A percentile compares a stretch with the other conserved stretches of the same genome.
phyloP scores from a whole-genome alignment of 2,113 vertebrate species.

The Furnarius figulus region DNA sequence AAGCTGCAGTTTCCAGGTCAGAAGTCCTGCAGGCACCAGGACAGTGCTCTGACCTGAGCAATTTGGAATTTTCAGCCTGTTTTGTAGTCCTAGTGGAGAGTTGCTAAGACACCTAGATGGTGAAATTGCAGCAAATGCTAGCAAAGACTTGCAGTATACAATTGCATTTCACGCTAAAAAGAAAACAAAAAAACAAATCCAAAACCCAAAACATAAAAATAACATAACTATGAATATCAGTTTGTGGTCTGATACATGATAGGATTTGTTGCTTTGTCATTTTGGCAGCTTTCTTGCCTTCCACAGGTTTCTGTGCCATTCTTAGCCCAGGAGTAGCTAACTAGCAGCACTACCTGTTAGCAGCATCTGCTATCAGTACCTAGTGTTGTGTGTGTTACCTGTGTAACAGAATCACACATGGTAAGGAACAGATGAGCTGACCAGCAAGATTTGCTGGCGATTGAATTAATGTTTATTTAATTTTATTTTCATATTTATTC shows the following conservation, averaged over 20 bases:
- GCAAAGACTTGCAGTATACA: not conserved
- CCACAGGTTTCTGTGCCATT: not conserved
- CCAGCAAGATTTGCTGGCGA: not conserved
- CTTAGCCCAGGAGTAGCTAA: not conserved
- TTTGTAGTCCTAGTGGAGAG: not conserved
- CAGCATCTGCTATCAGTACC: not conserved
- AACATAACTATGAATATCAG: not conserved
- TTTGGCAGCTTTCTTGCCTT: not conserved
- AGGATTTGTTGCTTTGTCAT: not conserved
- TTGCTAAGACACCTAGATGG: not conserved
- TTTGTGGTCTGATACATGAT: not conserved
- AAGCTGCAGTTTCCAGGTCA: not conserved
- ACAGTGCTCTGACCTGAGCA: not conserved
- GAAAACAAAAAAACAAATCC: too few species aligned
- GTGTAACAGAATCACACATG: not conserved
- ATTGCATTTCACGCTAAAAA: not conserved
- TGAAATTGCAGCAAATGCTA: not conserved
- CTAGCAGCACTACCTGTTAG: not conserved
- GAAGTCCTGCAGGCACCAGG: not conserved
- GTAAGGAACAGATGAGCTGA: slow-evolving; percentile 1
- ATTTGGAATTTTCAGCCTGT: not conserved
- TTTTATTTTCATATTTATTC: slow-evolving; percentile 5
- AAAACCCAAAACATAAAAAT: not conserved
- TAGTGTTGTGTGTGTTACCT: not conserved
- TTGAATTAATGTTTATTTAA: not conserved